These are phyloP conservation scores for Uromys caudimaculatus DNA, from an alignment of 2,797 vertebrate genomes.

Conservation along the genomic window DNA sequence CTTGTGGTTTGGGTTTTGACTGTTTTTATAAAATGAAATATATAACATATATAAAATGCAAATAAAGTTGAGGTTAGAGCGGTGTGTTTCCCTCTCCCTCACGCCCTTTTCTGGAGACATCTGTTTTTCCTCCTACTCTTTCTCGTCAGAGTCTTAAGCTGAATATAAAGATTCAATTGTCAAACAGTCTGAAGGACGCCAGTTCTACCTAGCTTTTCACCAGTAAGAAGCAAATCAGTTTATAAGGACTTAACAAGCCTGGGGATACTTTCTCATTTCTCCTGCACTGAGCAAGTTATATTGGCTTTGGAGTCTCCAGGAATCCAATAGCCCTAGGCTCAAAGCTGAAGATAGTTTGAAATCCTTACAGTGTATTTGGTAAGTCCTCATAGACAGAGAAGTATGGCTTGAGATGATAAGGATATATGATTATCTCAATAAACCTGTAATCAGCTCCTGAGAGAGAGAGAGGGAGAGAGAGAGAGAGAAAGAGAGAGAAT, in stretches of 20 bases:
- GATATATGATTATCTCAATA: neutral
- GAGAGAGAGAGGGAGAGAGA: neutral
- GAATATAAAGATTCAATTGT: slow-evolving; percentile 82
- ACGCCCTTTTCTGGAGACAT: slow-evolving; percentile 76
- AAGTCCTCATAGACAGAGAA: neutral
- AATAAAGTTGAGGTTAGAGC: slow-evolving; percentile 85
- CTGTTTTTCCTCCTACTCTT: slow-evolving; percentile 74
- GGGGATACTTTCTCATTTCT: slow-evolving; percentile 12
- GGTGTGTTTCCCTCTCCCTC: neutral
- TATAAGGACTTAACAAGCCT: neutral
- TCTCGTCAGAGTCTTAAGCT: slow-evolving; percentile 72
- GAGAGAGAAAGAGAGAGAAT: neutral
- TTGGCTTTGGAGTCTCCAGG: slow-evolving; percentile 12
- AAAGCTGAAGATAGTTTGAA: slow-evolving; percentile 54
- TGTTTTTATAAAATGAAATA: slow-evolving; percentile 90
- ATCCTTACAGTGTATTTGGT: neutral
- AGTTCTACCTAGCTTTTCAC: slow-evolving; percentile 76
- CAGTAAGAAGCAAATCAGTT: slow-evolving; percentile 25
- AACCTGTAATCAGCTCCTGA: neutral
- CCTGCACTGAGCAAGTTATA: neutral
- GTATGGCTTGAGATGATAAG: neutral
- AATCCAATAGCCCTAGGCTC: slow-evolving; percentile 49
- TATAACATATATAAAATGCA: slow-evolving; percentile 86
- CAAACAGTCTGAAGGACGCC: slow-evolving; percentile 78
- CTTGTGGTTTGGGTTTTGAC: slow-evolving; percentile 89